Evolutionary conservation across 2,888 invertebrate genomes (phyloP).

Genomic region (Alentia gelatinosa): DNA sequence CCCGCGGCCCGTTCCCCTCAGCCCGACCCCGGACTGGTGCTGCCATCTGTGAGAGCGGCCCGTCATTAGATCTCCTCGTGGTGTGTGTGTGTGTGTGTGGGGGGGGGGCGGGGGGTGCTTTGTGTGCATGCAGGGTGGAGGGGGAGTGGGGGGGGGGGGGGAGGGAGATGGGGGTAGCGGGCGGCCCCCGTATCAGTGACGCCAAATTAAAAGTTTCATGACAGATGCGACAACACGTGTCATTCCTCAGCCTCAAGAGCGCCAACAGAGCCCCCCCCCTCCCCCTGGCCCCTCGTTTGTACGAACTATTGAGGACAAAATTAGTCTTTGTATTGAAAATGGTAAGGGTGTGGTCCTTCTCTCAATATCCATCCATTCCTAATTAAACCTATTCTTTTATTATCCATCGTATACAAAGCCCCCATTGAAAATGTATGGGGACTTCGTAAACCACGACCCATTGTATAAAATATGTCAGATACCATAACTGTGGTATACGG

Average conservation of each 20-base stretch:
- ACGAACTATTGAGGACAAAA: too few species aligned
- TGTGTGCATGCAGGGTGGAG: background rate
- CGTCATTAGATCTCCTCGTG: background rate
- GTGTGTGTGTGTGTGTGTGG: background rate
- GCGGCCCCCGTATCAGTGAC: background rate
- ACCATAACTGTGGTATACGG: too few species aligned
- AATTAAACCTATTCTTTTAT: too few species aligned
- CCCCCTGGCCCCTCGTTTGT: too few species aligned
- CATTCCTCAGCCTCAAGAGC: background rate
- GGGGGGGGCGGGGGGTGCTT: background rate
- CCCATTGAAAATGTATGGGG: too few species aligned
- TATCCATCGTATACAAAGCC: too few species aligned
- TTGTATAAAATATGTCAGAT: too few species aligned
- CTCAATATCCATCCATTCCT: too few species aligned
- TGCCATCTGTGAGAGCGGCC: background rate
- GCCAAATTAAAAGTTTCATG: constrained; percentile 12
- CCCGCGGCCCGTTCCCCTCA: background rate
- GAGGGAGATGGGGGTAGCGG: background rate
- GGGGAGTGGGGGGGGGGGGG: background rate
- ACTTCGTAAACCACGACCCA: too few species aligned
- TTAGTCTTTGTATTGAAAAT: too few species aligned
- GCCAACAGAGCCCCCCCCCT: too few species aligned
- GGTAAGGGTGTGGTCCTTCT: too few species aligned
- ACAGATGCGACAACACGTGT: constrained; percentile 1
- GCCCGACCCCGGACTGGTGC: background rate